These are phyloP conservation scores for Stegophylla sp. DNA, from an alignment of 2,888 invertebrate species.

Conservation along the genomic window DNA sequence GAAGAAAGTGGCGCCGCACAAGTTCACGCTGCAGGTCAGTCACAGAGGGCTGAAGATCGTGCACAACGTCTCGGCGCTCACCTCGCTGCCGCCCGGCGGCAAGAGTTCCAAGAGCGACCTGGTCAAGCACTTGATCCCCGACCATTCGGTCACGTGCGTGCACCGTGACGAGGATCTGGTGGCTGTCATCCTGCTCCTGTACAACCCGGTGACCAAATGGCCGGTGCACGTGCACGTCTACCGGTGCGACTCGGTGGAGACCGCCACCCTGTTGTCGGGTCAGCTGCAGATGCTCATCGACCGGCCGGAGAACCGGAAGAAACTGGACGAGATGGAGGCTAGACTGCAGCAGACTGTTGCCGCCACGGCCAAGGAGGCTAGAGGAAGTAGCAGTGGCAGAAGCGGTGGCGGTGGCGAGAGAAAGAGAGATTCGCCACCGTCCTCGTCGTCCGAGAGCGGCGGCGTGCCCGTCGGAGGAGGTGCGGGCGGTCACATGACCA, in stretches of 20 bases:
- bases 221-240: slow-evolving; percentile 95
- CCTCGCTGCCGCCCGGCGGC: slow-evolving; percentile 60
- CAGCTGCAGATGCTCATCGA: slow-evolving; percentile 83
- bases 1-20: slow-evolving; percentile 83
- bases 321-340: slow-evolving; percentile 81
- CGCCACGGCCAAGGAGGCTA: slow-evolving; percentile 44
- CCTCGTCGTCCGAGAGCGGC: slow-evolving; percentile 60
- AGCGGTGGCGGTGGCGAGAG: slow-evolving; percentile 57
- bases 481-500: slow-evolving; percentile 59
- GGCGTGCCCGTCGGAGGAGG: slow-evolving; percentile 51
- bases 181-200: slow-evolving; percentile 88
- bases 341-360: slow-evolving; percentile 65
- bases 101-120: slow-evolving; percentile 64
- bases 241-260: slow-evolving; percentile 91
- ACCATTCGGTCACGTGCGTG: slow-evolving; percentile 90
- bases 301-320: slow-evolving; percentile 83
- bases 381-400: neutral
- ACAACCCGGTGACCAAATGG: slow-evolving; percentile 92
- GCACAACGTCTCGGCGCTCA: slow-evolving; percentile 72
- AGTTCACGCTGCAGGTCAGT: slow-evolving; percentile 83
- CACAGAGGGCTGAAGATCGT: slow-evolving; percentile 94
- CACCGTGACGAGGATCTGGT: slow-evolving; percentile 91
- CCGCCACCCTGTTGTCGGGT: slow-evolving; percentile 84
- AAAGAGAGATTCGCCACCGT: slow-evolving; percentile 54
- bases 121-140: slow-evolving; percentile 92